phyloP scores from a whole-genome alignment of 2,113 vertebrate genomes.

The Accipiter cooperii region DNA sequence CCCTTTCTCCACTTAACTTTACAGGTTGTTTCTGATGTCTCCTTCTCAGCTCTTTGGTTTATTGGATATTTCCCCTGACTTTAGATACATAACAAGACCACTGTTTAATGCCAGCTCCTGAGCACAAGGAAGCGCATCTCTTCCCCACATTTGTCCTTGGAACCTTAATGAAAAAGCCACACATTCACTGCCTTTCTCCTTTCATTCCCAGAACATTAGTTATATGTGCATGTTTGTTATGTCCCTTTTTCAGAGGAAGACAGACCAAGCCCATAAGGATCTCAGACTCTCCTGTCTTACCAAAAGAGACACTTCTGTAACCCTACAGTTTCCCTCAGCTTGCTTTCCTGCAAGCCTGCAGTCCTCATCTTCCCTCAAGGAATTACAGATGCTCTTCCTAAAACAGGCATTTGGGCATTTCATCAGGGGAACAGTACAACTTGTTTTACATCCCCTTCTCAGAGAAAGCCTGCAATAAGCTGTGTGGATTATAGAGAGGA shows the following conservation, averaged over 20 bases:
- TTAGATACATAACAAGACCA: not conserved
- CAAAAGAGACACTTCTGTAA: not conserved
- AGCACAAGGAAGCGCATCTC: not conserved
- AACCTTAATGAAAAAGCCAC: not conserved
- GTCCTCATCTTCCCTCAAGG: not conserved
- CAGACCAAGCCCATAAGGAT: not conserved
- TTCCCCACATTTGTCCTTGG: not conserved
- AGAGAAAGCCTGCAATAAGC: conserved; percentile 47
- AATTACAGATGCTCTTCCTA: not conserved
- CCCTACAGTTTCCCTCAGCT: not conserved
- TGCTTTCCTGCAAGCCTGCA: not conserved
- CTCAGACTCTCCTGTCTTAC: not conserved
- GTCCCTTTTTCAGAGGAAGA: not conserved
- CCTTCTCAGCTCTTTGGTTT: not conserved
- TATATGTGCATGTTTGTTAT: not conserved
- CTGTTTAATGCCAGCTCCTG: not conserved
- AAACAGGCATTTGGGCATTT: not conserved
- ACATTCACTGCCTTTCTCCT: not conserved
- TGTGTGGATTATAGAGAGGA: conserved; percentile 48
- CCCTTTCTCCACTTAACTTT: not conserved
- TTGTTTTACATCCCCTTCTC: conserved; percentile 33
- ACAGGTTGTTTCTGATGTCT: not conserved
- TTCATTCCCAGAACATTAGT: not conserved
- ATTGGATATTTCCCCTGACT: not conserved
- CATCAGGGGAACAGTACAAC: not conserved